Base-by-base conservation (phyloP, 1,140 invertebrate genomes). In the Drosophila arizonae region DNA sequence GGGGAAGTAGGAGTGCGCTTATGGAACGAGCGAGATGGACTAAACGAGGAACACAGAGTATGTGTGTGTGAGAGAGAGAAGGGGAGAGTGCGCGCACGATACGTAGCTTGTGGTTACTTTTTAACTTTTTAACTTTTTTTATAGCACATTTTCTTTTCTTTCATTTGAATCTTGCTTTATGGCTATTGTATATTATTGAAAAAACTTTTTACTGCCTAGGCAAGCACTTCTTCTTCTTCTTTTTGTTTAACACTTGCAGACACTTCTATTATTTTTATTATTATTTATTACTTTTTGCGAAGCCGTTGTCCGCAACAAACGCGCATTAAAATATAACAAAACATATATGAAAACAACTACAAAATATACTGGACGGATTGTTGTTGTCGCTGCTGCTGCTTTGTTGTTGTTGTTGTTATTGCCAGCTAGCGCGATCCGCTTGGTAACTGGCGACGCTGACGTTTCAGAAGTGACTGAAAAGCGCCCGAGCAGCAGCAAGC, bases 381-480 rank as follows among this genome's bases (percentile, higher is more conserved):
- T 28, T 48, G 67, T 21, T 45, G 66, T 33, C 33, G 30, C 10
- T 57, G 45, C 24, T 41, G 51, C 13, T 57, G 45, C 26, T 41
- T 15, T 63, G 54, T 26, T 58, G 54, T 13, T 60, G 39, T 36
- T 75, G 15, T 26, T 46, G 39, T 39, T 58, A 50, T 61, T 68
- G 56, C 39, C 66, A 79, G 66, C 62, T 78, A 56, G 62, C 77
- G 54, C 78, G 73, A 72, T 80, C 60, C 73, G 61, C 56, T 75
- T 72, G 60, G 43, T 70, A 71, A 82, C 79, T 82, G 72, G 61
- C 71, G 61, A 62, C 62, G 60, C 69, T 78, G 76, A 67, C 61
- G 76, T 56, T 79, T 77, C 45, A 72, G 76, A 78, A 84, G 80
- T 76, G 69, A 82, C 80, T 84, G 72, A 79, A 80, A 70, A 52